Conservation (phyloP, 2,888 invertebrate genomes). For the Lysandra coridon region DNA sequence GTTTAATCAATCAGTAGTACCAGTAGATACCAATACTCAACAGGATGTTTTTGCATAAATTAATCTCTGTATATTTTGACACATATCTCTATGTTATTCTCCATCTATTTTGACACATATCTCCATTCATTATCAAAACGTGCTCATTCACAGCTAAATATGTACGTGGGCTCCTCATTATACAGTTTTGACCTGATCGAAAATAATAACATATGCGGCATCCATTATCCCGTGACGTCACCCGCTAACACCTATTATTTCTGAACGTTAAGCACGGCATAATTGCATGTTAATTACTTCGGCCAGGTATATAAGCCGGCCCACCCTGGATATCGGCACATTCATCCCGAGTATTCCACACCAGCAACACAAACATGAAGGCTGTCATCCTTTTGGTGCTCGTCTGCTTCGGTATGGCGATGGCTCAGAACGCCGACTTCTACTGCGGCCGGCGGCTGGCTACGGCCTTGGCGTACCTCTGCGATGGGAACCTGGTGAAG, state of each 20-base stretch:
- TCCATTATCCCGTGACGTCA: constrained; percentile 23
- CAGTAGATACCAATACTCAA: too few species aligned
- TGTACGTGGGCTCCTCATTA: neutral
- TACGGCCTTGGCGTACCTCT: constrained; percentile 40
- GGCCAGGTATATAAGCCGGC: constrained; percentile 31
- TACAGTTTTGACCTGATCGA: constrained; percentile 15
- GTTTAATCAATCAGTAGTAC: too few species aligned
- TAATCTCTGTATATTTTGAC: too few species aligned
- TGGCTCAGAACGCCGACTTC: constrained; percentile 30
- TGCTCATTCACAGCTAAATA: too few species aligned
- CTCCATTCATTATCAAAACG: too few species aligned
- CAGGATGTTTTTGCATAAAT: too few species aligned
- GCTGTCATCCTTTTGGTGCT: constrained; percentile 23
- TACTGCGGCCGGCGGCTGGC: constrained; percentile 41
- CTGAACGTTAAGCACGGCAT: constrained; percentile 25
- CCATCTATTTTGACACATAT: too few species aligned
- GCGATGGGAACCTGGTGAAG: constrained; percentile 39
- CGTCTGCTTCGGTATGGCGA: constrained; percentile 14
- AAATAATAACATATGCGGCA: constrained; percentile 20
- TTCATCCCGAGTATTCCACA: neutral
- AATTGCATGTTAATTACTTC: constrained; percentile 32
- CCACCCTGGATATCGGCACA: neutral
- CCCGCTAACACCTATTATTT: constrained; percentile 18
- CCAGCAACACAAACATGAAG: constrained; percentile 33
- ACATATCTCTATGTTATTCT: too few species aligned